phyloP scores from a whole-genome alignment of 2,797 vertebrate species.

The Mionectes olivaceus region DNA sequence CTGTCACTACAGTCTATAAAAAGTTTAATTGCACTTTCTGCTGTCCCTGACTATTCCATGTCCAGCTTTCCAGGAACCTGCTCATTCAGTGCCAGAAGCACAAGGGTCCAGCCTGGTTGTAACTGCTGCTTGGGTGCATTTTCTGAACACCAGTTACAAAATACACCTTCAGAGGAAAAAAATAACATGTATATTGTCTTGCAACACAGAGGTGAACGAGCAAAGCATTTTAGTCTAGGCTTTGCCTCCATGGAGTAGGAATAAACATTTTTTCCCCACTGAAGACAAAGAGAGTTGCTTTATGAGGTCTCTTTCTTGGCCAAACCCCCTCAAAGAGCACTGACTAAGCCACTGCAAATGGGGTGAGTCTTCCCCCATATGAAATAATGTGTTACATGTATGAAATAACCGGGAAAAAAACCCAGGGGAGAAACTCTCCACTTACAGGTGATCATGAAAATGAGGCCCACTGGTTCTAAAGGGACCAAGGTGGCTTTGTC shows the following conservation, averaged over 20 bases:
- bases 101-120: background rate
- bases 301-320: background rate
- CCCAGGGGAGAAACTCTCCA: background rate
- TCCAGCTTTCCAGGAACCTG: background rate
- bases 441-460: background rate
- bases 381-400: background rate
- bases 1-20: background rate
- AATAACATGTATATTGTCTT: background rate
- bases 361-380: background rate
- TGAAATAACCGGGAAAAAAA: background rate
- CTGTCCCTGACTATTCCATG: background rate
- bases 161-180: background rate
- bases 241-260: background rate
- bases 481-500: background rate
- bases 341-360: background rate
- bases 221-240: background rate
- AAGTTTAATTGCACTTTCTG: conserved; percentile 55
- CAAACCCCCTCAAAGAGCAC: background rate
- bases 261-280: background rate
- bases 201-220: background rate
- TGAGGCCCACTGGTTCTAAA: background rate
- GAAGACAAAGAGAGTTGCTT: background rate
- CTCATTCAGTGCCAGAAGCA: background rate
- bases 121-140: background rate
- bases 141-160: background rate